Evolutionary conservation across 2,797 vertebrate species (phyloP).

Genomic region (Heterohyrax brucei): DNA sequence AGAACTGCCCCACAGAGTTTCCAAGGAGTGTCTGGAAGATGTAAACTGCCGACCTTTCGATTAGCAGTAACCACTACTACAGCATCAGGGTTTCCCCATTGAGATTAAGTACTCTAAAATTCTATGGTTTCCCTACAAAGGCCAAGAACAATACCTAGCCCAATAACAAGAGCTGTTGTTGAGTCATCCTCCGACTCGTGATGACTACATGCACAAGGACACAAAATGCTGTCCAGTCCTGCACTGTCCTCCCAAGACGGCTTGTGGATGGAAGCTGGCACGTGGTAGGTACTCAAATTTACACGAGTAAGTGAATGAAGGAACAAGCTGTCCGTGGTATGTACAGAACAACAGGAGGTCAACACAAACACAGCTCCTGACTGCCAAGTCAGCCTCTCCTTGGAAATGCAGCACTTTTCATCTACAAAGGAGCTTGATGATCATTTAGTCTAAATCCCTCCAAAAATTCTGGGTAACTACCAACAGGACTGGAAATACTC

Average conservation of each 20-base stretch:
- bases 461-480: constrained; percentile 72
- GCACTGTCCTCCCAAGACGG: not conserved
- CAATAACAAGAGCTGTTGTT: not conserved
- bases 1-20: too few relatives aligned
- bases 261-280: not conserved
- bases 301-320: not conserved
- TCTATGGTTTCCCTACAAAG: not conserved
- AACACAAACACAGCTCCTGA: not conserved
- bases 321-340: not conserved
- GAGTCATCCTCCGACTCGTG: not conserved
- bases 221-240: not conserved
- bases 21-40: too few relatives aligned
- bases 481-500: constrained; percentile 73
- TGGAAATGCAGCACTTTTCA: not conserved
- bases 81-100: too few relatives aligned
- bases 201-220: not conserved
- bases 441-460: constrained; percentile 58
- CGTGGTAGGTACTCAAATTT: not conserved
- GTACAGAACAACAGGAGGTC: not conserved
- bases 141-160: not conserved
- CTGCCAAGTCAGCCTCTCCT: not conserved
- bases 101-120: not conserved
- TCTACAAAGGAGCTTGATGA: not conserved
- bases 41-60: too few relatives aligned
- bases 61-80: too few relatives aligned